Base-by-base conservation (phyloP, 2,113 vertebrate species). In the Catagonus wagneri region DNA sequence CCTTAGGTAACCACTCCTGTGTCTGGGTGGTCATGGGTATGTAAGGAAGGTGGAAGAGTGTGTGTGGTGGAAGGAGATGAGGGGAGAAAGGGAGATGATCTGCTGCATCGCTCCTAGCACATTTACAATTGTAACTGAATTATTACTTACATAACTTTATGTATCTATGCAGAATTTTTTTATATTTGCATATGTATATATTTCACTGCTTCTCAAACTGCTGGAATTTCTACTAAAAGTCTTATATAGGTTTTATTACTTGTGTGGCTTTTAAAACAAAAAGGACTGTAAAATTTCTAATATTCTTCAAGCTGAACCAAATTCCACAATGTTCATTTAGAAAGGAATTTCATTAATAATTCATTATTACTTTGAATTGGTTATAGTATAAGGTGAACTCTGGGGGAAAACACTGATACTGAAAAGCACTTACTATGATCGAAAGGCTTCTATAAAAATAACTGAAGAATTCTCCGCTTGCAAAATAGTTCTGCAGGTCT, bases 201-300 rank as follows among this genome's bases (percentile, higher is more conserved):
- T 97, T 97, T 95, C 86, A 93, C 50, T 76, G 34, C 36, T 93
- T 58, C 89, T 95, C 76, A 96, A 94, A 93, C 69, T 78, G 74
- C 66, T 83, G 95, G 76, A 65, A 96, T 92, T 89, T 81, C 58
- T 66, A 72, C 87, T 96, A 83, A 95, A 83, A 56, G 25, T 63
- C 79, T 83, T 96, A 96, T 72, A 27, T n/a, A 52, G 13, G 54
- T 90, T 96, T 96, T 97, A 96, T 80, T 97, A 58, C 78, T 60
- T 96, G 65, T 91, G 85, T 93, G 96, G 93, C 80, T 97, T 96
- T 96, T 93, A 95, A 92, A 96, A 84, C 66, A 83, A 96, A 96
- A 85, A 58, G 8, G 10, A 89, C 54, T 96, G 83, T 93, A 92
- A 95, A 90, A 83, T 91, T 81, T 93, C 79, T 93, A 98, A 29